Evolutionary conservation across 1,140 invertebrate species (phyloP), one percentile per base, ranked within the genome.

Genomic region (Whitmania pigra): DNA sequence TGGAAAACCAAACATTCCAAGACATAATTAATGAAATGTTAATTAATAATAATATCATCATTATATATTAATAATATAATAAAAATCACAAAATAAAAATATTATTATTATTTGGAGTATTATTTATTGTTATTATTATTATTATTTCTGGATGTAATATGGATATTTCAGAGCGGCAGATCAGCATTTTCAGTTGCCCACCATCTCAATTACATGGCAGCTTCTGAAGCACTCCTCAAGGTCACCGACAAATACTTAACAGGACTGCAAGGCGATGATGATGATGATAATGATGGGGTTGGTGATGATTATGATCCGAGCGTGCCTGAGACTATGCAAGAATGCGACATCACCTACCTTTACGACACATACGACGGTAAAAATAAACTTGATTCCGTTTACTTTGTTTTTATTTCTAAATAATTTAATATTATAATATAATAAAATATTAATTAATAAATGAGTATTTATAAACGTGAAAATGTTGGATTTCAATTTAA

Each of bases 41-140:
- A 18, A 13, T 0, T 63, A 25, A 63, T 63, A n/a, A n/a, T n/a
- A n/a, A n/a, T n/a, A n/a, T n/a, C n/a, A n/a, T n/a, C n/a, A 15
- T 13, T 63, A 25, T 25, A 25, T 63, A n/a, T 63, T 63, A 63
- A 11, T 63, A 63, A 15, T 63, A 63, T 63, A n/a, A n/a, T n/a
- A n/a, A n/a, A n/a, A n/a, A n/a, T n/a, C n/a, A n/a, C n/a, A n/a
- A n/a, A n/a, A n/a, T n/a, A n/a, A n/a, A n/a, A n/a, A n/a, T n/a
- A n/a, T n/a, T n/a, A n/a, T n/a, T n/a, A n/a, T n/a, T n/a, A n/a
- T n/a, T n/a, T n/a, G n/a, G n/a, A n/a, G n/a, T 63, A 63, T 63
- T 63, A 63, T 63, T 63, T 63, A 17, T 25, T 63, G 9, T 7
- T 63, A 63, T 7, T 63, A 63, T 63, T 60, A 60, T 60, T 60